These are phyloP conservation scores for Rhinichthys osculus DNA, from an alignment of 2,797 vertebrate genomes.

Conservation along the genomic window DNA sequence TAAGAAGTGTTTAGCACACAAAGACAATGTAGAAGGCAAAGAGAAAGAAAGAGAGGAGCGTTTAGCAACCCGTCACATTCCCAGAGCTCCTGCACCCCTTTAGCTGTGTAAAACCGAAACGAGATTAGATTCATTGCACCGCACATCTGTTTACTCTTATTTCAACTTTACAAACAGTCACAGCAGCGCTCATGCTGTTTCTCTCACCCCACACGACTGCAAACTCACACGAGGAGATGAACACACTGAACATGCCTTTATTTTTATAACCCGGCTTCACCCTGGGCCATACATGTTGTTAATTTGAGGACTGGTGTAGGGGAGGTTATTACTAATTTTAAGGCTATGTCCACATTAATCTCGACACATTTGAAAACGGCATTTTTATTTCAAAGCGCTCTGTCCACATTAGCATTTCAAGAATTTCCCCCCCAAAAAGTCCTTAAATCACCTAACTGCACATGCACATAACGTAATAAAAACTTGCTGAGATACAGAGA, in stretches of 20 bases:
- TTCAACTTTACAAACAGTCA: slow-evolving; percentile 75
- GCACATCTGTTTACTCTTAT: slow-evolving; percentile 83
- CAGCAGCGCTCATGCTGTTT: slow-evolving; percentile 66
- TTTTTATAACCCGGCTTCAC: slow-evolving; percentile 19
- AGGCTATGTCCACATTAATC: neutral
- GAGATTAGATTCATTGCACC: slow-evolving; percentile 71
- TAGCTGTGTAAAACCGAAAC: slow-evolving; percentile 61
- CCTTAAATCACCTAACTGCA: neutral
- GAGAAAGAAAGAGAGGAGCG: neutral
- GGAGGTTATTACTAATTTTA: neutral
- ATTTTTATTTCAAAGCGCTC: neutral
- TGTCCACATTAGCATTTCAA: too few species aligned
- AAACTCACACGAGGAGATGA: slow-evolving; percentile 18
- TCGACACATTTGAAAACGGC: neutral
- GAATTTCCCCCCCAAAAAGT: neutral
- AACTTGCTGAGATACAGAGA: too few species aligned
- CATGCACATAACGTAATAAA: neutral
- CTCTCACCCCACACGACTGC: slow-evolving; percentile 61
- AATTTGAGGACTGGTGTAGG: neutral
- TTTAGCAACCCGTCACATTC: slow-evolving; percentile 60
- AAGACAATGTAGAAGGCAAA: neutral
- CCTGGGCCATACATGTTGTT: neutral
- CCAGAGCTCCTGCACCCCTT: slow-evolving; percentile 69
- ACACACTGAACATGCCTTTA: slow-evolving; percentile 9
- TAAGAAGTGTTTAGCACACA: neutral